Evolutionary conservation across 2,797 vertebrate genomes (phyloP), one percentile per base, ranked within the genome.

Genomic region (Crocodylus rhombifer): DNA sequence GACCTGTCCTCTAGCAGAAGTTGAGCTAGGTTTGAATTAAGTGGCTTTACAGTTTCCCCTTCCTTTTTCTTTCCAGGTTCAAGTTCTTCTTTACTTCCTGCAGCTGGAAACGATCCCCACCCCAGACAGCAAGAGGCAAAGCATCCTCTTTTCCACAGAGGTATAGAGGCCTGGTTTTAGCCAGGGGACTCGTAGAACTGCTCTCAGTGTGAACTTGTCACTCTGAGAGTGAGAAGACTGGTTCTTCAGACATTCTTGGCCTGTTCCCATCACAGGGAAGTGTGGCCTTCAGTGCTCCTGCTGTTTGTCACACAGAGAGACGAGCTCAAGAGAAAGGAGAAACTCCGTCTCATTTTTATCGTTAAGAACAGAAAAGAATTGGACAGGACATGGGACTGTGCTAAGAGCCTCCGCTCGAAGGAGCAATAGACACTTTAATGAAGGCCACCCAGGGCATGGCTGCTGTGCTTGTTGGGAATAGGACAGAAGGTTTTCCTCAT

Each of bases 81-180:
- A 99, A 95, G 99, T 99, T 93, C 98, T 99, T 61, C 98, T 99
- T 88, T 99, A 99, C 95, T 99, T 99, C 97, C 98, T 99, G 90
- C 99, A 99, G 95, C 97, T 99, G 90, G 99, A 99, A 96, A 98
- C 98, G 80, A 99, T 99, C 87, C 99, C 99, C 3, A 98, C 99
- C n/a, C 99, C 99, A 0, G 99, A 99, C 97, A 99, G 99, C 98
- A 99, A 99, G 95, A 98, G 99, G 80, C 99, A 99, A 96, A 99
- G 99, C 95, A 98, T 99, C 95, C 98, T 99, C 23, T 99, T 99
- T 95, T 99, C 99, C 62, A 99, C 98, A 1, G 99, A 99, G 97
- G 99, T 99, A 96, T 99, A 98, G 97, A 97, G 84, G 76, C 84
- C 85, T 67, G 56, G 1, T 0, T 0, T 33, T 57, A 55, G 62